Evolutionary conservation across 2,888 invertebrate species (phyloP), one percentile per base, ranked within the genome.

Genomic region (Quadroppia sp.): DNA sequence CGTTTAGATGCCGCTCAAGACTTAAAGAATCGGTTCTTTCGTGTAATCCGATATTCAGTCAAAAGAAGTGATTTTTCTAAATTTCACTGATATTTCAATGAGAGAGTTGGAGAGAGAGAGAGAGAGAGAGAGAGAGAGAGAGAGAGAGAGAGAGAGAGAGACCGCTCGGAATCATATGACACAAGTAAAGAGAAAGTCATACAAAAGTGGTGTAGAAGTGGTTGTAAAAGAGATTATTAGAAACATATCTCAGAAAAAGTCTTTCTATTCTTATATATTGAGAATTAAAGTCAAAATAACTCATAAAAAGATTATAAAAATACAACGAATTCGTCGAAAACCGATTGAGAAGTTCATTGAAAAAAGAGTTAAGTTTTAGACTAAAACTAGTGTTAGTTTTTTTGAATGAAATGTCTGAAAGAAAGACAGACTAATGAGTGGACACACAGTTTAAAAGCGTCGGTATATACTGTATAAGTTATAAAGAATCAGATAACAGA

Each of bases 1-100:
- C 36, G 25, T 64, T 40, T 64, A 64, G 36, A 64, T 36, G 64
- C 36, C 64, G 64, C 64, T 36, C n/a, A 64, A 61, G 17, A n/a
- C 36, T 64, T 32, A 20, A 64, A 64, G 59, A 59, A 59, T 30
- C 59, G 32, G 28, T 59, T 7, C 59, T 28, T 36, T 64, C 36
- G 7, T 36, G 64, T 32, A 64, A 36, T 36, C 15, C 20, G 64
- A 64, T 32, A 64, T 6, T 36, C 9, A 61, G 13, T n/a, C n/a
- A n/a, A 23, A 25, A 25, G 15, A 61, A 23, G 59, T 20, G 28
- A 59, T 59, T 59, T 59, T n/a, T 50, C 50, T 7, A 50, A 50
- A n/a, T 20, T 50, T 20, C 9, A 50, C 15, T 17, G 53, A 53
- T 6, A 9, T 36, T 36, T 36, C 6, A 36, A 36, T 36, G 36